Evolutionary conservation across 2,888 invertebrate species (phyloP).

Genomic region (Spodoptera picta): DNA sequence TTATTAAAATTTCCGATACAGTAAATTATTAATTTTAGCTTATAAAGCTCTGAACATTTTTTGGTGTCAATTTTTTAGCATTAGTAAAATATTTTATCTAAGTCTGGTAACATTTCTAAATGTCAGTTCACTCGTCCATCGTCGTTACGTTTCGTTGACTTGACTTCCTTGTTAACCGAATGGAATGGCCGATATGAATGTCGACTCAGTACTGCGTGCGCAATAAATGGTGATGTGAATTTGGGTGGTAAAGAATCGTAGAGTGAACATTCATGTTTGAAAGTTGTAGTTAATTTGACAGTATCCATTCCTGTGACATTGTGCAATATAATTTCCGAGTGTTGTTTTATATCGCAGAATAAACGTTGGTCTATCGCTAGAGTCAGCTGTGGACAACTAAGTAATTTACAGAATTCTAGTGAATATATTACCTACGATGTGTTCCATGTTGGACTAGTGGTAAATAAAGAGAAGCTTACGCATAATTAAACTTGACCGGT

Average conservation of each 20-base stretch:
- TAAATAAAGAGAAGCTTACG: conserved; percentile 65
- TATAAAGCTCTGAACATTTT: too few species aligned
- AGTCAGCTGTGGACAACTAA: conserved; percentile 66
- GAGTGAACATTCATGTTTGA: conserved; percentile 49
- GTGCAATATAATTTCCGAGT: conserved; percentile 62
- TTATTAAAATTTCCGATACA: too few species aligned
- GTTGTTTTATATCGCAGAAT: conserved; percentile 55
- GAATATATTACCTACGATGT: conserved; percentile 67
- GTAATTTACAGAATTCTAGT: conserved; percentile 68
- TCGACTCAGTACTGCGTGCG: conserved; percentile 63
- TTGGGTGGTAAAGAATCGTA: conserved; percentile 56
- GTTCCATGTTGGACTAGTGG: conserved; percentile 71
- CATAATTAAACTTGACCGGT: conserved; percentile 35
- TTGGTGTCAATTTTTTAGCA: too few species aligned
- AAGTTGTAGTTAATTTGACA: conserved; percentile 41
- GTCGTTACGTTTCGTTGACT: background rate
- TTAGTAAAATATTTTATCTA: conserved; percentile 1
- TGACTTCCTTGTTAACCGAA: conserved; percentile 42
- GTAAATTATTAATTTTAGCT: too few species aligned
- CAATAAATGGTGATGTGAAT: conserved; percentile 69
- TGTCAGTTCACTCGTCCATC: conserved; percentile 53
- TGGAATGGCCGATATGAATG: conserved; percentile 63
- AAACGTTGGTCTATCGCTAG: conserved; percentile 53
- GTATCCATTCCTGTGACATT: conserved; percentile 48
- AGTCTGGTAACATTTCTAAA: conserved; percentile 49